Evolutionary conservation across 2,797 vertebrate species (phyloP).

Genomic region (Sebastes matsubarae): DNA sequence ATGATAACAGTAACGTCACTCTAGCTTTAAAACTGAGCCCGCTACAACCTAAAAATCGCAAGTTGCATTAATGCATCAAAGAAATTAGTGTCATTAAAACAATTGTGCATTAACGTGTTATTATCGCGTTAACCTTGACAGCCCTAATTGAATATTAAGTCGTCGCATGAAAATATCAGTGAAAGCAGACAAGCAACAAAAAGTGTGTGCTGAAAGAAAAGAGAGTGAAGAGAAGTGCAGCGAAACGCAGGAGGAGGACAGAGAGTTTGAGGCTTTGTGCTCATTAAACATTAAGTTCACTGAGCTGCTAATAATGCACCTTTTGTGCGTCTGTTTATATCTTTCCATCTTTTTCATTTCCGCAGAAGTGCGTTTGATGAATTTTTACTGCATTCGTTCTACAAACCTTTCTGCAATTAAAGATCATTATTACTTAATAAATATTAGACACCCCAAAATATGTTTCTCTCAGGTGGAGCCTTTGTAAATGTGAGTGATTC

Average conservation of each 20-base stretch:
- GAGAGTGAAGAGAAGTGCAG: background rate
- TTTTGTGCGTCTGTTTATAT: background rate
- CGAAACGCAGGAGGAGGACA: background rate
- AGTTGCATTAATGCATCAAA: too few relatives aligned
- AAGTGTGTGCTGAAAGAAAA: background rate
- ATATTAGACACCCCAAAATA: background rate
- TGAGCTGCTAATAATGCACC: background rate
- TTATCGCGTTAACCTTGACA: too few relatives aligned
- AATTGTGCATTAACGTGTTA: too few relatives aligned
- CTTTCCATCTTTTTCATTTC: slow-evolving; percentile 1
- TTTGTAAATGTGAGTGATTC: background rate
- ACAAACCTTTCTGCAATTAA: background rate
- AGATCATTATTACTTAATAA: background rate
- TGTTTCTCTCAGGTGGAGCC: background rate
- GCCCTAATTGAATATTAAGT: too few relatives aligned
- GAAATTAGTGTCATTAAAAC: too few relatives aligned
- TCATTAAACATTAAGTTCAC: background rate
- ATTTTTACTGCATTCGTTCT: background rate
- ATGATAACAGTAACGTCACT: too few relatives aligned
- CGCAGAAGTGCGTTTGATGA: background rate
- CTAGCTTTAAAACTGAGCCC: too few relatives aligned
- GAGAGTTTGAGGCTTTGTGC: background rate
- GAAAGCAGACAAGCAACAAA: background rate
- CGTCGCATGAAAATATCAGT: background rate
- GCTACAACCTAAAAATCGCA: too few relatives aligned